Base-by-base conservation (phyloP, 2,113 vertebrate species). In the Electrona antarctica region DNA sequence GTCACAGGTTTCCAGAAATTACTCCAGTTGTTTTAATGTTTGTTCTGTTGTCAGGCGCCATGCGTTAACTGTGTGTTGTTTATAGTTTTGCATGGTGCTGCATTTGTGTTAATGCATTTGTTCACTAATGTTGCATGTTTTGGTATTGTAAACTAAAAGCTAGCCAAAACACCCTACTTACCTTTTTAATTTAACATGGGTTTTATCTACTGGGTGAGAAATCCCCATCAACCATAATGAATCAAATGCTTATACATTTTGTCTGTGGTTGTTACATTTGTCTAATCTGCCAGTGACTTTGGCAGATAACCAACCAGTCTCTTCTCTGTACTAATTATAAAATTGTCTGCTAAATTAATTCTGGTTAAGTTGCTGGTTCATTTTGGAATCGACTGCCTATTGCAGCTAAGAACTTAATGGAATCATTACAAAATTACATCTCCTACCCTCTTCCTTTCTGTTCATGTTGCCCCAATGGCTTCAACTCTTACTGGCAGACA, bases 81-180 rank as follows among this genome's bases (percentile, higher is more conserved):
- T 10, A 5, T 54, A 41, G 45, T 8, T 57, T 49, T 82, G 87
- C 87, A 87, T 89, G 87, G n/a, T 63, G 8, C 52, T 54, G 60
- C 51, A 1, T 54, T 12, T n/a, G 52, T 60, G 50, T 58, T 41
- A 63, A 71, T 64, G 67, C 69, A 12, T 80, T 2, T 55, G 71
- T 74, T 75, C 45, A 55, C 50, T 33, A 56, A 82, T 83, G 72
- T 85, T 72, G 82, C 77, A 65, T 78, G 61, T 67, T 60, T 50
- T 62, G n/a, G 9, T 21, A 2, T 41, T 50, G 33, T 57, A 28
- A 4, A 7, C 64, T 65, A 12, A 48, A 11, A 50, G 41, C 50
- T 59, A 13, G 14, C 28, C n/a, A 48, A 14, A 14, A 68, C 49
- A 10, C 6, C 46, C 13, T 6, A 57, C 10, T n/a, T 65, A 28